Evolutionary conservation across 2,797 vertebrate species (phyloP).

Genomic region (Vultur gryphus): DNA sequence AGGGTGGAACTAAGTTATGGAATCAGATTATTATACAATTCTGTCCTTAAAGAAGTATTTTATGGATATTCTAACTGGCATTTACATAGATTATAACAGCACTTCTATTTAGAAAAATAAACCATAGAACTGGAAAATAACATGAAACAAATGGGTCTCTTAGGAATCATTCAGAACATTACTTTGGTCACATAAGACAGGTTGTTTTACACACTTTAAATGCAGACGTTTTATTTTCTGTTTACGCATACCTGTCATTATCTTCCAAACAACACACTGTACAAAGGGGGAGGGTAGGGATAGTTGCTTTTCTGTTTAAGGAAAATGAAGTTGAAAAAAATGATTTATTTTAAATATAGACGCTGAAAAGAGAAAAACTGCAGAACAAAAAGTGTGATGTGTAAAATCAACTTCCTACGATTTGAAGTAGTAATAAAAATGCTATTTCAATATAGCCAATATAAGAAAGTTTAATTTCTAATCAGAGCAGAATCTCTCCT

Average conservation of each 20-base stretch:
- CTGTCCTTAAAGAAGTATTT: conserved; percentile 6
- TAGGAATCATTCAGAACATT: background rate
- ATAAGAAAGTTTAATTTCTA: background rate
- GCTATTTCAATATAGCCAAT: background rate
- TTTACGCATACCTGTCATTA: background rate
- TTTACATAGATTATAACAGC: background rate
- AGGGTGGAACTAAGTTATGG: background rate
- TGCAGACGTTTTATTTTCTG: background rate
- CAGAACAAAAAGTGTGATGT: background rate
- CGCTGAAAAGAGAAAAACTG: background rate
- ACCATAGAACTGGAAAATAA: background rate
- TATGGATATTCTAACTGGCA: background rate
- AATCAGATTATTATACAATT: conserved; percentile 2
- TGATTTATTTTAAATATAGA: background rate
- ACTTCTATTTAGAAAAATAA: background rate
- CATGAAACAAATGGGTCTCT: background rate
- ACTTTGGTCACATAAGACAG: background rate
- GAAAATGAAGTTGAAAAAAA: background rate
- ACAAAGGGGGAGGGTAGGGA: background rate
- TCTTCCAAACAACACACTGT: background rate
- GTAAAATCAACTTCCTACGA: background rate
- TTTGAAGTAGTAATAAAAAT: background rate
- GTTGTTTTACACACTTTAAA: background rate
- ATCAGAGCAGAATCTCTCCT: background rate
- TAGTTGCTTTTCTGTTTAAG: background rate